These are phyloP conservation scores for Rana temporaria DNA, from an alignment of 2,113 vertebrate genomes.

Conservation along the genomic window DNA sequence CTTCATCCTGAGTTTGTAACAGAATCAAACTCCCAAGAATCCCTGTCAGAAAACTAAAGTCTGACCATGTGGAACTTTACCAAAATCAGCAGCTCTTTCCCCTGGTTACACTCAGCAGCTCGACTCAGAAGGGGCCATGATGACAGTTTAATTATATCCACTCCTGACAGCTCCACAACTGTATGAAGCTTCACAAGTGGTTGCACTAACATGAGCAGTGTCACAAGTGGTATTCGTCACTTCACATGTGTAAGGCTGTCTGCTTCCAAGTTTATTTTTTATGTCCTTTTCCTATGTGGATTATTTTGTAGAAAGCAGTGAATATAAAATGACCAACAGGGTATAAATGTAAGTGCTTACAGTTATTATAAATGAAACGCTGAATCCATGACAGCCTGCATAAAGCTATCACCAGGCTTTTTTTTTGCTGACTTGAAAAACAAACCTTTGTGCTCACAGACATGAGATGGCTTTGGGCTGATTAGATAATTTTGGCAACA, in stretches of 20 bases:
- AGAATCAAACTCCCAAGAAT: slow-evolving; percentile 12
- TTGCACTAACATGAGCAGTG: slow-evolving; percentile 48
- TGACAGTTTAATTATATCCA: slow-evolving; percentile 56
- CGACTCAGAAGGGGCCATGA: slow-evolving; percentile 6
- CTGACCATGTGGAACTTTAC: slow-evolving; percentile 55
- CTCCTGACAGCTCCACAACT: slow-evolving; percentile 50
- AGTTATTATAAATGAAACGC: too few relatives aligned
- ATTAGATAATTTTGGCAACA: too few relatives aligned
- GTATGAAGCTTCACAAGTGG: slow-evolving; percentile 46
- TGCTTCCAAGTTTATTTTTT: not conserved
- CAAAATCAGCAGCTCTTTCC: slow-evolving; percentile 43
- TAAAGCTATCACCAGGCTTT: too few relatives aligned
- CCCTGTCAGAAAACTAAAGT: slow-evolving; percentile 46
- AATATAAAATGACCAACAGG: not conserved
- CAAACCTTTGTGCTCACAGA: too few relatives aligned
- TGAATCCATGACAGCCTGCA: too few relatives aligned
- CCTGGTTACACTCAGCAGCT: slow-evolving; percentile 42
- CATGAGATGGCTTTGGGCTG: too few relatives aligned
- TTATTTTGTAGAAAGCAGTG: not conserved
- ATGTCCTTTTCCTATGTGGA: not conserved
- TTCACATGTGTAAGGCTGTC: slow-evolving; percentile 24
- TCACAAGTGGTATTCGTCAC: slow-evolving; percentile 36
- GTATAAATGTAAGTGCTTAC: too few relatives aligned
- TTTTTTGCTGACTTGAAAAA: too few relatives aligned
- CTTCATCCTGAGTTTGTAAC: slow-evolving; percentile 56